Base-by-base conservation (phyloP, 2,888 invertebrate genomes). In the Cataglyphis cursor region DNA sequence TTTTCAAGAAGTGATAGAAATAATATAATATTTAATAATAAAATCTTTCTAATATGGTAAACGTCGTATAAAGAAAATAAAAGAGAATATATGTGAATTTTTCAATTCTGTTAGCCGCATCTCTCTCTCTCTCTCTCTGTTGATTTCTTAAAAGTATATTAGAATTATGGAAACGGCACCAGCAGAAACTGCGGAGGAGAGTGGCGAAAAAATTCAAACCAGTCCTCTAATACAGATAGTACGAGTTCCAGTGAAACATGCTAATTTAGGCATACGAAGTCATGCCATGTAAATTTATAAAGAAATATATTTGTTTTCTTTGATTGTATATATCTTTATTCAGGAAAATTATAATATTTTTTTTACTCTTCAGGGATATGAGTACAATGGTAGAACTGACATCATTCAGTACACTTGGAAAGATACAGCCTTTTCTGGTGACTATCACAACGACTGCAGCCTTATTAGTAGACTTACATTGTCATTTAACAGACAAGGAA, bases 401-500 rank as follows among this genome's bases (percentile, higher is more conserved):
- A 1, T 97, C 98, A 48, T 99, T 99, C 95, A 97, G 97, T 66
- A 97, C 97, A 65, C 95, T 98, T 84, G 98, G 98, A 8, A 98
- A 98, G 95, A 97, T 99, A 81, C 99, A 99, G 95, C 99, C 99
- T 15, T 99, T 99, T 95, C 95, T 98, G 78, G 97, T 99, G 8
- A 97, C 98, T 28, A 96, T 99, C 85, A 97, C 97, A 81, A 98
- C 98, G 31, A 98, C 98, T 92, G 97, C 98, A 1, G 97, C 98
- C 83, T 96, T 99, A 28, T 96, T 99, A 84, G 97, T 99, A 93
- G 99, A 99, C 95, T 97, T 99, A 91, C 99, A 99, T 94, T 98
- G 98, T 93, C 99, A 99, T 95, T 96, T 99, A 90, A 98, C 98
- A n/a, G 97, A 97, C 93, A 97, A 97, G 91, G 99, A 99, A 96